phyloP scores from a whole-genome alignment of 2,113 vertebrate genomes.

The Scomber scombrus region DNA sequence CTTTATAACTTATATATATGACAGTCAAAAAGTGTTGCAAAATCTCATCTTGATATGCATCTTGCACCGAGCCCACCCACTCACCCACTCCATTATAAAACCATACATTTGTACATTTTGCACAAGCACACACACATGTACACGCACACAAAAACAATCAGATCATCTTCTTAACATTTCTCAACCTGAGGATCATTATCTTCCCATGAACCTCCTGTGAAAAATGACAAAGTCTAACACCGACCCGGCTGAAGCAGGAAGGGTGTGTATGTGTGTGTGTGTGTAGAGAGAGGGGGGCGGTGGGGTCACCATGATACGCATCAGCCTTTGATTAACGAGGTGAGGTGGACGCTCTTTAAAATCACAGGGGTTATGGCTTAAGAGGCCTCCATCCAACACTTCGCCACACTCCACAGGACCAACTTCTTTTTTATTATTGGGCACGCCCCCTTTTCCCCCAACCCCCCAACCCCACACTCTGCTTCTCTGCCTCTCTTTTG shows the following conservation, averaged over 20 bases:
- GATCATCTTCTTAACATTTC: slow-evolving; percentile 1
- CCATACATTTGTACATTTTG: background rate
- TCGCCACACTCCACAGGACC: slow-evolving; percentile 72
- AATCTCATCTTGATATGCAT: background rate
- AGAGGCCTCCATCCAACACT: slow-evolving; percentile 74
- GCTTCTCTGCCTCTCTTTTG: slow-evolving; percentile 50
- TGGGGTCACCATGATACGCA: slow-evolving; percentile 65
- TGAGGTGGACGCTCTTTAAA: slow-evolving; percentile 76
- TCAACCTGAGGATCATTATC: slow-evolving; percentile 64
- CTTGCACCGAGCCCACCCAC: background rate
- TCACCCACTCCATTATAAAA: background rate
- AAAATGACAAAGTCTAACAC: slow-evolving; percentile 71
- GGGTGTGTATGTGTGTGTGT: slow-evolving; percentile 10
- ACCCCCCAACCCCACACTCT: background rate
- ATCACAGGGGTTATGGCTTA: slow-evolving; percentile 73
- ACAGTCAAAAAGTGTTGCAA: background rate
- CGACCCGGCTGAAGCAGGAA: slow-evolving; percentile 34
- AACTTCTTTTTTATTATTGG: slow-evolving; percentile 64
- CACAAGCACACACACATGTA: slow-evolving; percentile 4
- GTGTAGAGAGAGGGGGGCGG: background rate
- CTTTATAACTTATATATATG: slow-evolving; percentile 4
- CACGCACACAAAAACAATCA: slow-evolving; percentile 8
- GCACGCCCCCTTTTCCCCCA: slow-evolving; percentile 27
- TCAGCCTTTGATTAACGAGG: slow-evolving; percentile 80
- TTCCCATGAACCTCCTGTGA: slow-evolving; percentile 63